A percentile compares a stretch with the other conserved stretches of the same genome.
phyloP scores from a whole-genome alignment of 2,797 vertebrate genomes.

The Tapirus indicus region DNA sequence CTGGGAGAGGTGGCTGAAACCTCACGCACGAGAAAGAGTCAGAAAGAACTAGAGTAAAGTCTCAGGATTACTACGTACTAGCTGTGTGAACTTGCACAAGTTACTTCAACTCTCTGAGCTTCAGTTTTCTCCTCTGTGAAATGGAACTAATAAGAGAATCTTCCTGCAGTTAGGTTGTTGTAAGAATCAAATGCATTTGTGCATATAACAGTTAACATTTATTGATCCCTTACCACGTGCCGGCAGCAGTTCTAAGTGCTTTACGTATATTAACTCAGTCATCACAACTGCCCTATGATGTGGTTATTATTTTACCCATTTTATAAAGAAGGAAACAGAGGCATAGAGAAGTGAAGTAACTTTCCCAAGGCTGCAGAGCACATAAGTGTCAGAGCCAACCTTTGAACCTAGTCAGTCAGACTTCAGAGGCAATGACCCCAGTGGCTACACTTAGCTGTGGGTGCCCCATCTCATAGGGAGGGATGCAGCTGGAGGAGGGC shows the following conservation, averaged over 20 bases:
- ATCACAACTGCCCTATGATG: background rate
- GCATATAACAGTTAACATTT: background rate
- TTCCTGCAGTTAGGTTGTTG: background rate
- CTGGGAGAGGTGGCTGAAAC: background rate
- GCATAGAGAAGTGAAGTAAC: background rate
- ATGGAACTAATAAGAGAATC: background rate
- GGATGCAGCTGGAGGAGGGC: background rate
- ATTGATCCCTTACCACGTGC: background rate
- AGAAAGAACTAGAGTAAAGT: background rate
- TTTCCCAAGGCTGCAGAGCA: background rate
- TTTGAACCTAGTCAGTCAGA: background rate
- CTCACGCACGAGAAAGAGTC: background rate
- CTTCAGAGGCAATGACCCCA: background rate
- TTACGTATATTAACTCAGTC: background rate
- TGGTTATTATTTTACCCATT: background rate
- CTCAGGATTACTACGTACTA: background rate
- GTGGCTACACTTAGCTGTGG: background rate
- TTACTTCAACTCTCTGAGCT: background rate
- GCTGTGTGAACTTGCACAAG: background rate
- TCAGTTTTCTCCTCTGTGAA: background rate
- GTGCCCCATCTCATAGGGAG: background rate
- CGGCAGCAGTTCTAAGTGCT: background rate
- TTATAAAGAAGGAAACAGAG: background rate
- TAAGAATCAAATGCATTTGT: background rate
- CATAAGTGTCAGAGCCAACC: background rate